A percentile compares a stretch with the other conserved stretches of the same genome.
Conservation (phyloP, 2,888 invertebrate genomes). For the Taenaris catops region DNA sequence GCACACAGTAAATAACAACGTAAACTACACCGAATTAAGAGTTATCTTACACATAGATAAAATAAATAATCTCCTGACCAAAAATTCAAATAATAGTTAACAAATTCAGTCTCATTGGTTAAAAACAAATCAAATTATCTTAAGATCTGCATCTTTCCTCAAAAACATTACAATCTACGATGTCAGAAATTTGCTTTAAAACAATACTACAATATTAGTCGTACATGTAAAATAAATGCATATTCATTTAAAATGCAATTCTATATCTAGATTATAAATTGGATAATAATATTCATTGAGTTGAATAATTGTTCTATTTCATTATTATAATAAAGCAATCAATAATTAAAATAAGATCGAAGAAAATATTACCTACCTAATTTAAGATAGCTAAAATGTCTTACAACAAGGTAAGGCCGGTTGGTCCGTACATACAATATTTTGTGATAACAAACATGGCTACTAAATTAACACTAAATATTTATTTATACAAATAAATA, state of each 20-base stretch:
- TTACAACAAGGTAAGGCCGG: slow-evolving; percentile 18
- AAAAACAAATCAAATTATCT: slow-evolving; percentile 47
- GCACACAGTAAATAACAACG: too few relatives aligned
- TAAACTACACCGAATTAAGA: slow-evolving; percentile 9
- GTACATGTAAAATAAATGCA: slow-evolving; percentile 41
- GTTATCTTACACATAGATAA: slow-evolving; percentile 25
- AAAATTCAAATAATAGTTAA: slow-evolving; percentile 54
- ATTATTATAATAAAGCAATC: too few relatives aligned
- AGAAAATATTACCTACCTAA: slow-evolving; percentile 21
- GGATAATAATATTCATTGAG: too few relatives aligned
- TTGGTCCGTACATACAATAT: slow-evolving; percentile 16
- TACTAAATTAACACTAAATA: slow-evolving; percentile 12
- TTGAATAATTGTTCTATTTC: too few relatives aligned
- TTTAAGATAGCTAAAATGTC: slow-evolving; percentile 4
- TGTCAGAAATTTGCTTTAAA: slow-evolving; percentile 15
- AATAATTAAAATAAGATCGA: slow-evolving; percentile 16
- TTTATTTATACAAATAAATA: slow-evolving; percentile 12
- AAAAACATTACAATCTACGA: slow-evolving; percentile 35
- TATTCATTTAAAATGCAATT: slow-evolving; percentile 25
- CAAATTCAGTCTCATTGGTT: slow-evolving; percentile 77
- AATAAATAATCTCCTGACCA: slow-evolving; percentile 65
- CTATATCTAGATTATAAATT: slow-evolving; percentile 24
- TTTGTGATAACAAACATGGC: slow-evolving; percentile 15
- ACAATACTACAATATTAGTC: slow-evolving; percentile 5
- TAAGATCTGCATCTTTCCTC: slow-evolving; percentile 52